Evolutionary conservation across 1,140 invertebrate species (phyloP).

Genomic region (Drosophila subobscura): DNA sequence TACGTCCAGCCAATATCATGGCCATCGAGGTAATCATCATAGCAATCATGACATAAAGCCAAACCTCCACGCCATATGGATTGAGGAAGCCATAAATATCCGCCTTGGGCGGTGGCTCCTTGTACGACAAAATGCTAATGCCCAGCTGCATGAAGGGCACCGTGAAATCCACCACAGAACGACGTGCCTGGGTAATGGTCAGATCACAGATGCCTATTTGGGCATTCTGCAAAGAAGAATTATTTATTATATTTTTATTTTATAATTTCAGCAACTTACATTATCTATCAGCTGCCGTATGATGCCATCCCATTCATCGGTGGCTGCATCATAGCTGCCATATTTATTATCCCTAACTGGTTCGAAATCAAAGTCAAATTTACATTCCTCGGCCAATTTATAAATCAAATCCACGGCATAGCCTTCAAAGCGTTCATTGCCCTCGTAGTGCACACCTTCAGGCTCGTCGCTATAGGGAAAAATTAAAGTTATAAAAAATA

Average conservation of each 20-base stretch:
- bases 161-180: slow-evolving; percentile 93
- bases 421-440: slow-evolving; percentile 88
- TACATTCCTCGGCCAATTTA: slow-evolving; percentile 87
- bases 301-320: slow-evolving; percentile 93
- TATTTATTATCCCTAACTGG: slow-evolving; percentile 88
- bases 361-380: slow-evolving; percentile 90
- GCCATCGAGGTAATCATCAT: slow-evolving; percentile 95
- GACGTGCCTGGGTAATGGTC: slow-evolving; percentile 93
- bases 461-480: slow-evolving; percentile 49
- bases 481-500: not conserved
- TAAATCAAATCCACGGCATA: slow-evolving; percentile 91
- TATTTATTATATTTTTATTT: not conserved
- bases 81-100: slow-evolving; percentile 96
- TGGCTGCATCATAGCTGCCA: slow-evolving; percentile 87
- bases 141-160: slow-evolving; percentile 95
- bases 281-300: slow-evolving; percentile 91
- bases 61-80: slow-evolving; percentile 95
- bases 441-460: slow-evolving; percentile 75
- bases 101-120: slow-evolving; percentile 93
- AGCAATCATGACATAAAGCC: slow-evolving; percentile 96
- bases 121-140: slow-evolving; percentile 94
- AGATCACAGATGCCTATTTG: slow-evolving; percentile 95
- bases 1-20: slow-evolving; percentile 95
- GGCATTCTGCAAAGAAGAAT: slow-evolving; percentile 87
- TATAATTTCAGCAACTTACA: slow-evolving; percentile 57